Evolutionary conservation across 1,140 invertebrate genomes (phyloP).

Genomic region (Achatina immaculata): DNA sequence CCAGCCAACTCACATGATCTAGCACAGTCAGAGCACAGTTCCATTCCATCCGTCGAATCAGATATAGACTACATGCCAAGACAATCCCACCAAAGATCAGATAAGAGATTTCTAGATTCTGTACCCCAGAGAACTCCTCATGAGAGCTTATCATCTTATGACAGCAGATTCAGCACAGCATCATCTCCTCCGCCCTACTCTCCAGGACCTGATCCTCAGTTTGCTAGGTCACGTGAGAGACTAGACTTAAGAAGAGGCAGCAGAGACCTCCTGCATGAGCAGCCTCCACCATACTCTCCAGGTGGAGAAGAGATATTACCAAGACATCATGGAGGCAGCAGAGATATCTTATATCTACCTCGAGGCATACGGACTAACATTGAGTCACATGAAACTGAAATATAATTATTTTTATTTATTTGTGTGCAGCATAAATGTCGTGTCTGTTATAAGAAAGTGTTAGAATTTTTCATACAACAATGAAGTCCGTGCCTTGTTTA

Average conservation of each 20-base stretch:
- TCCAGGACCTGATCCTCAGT: background rate
- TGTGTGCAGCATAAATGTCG: too few species aligned
- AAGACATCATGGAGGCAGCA: background rate
- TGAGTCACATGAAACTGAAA: constrained; percentile 25
- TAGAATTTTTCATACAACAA: too few species aligned
- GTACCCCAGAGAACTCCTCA: background rate
- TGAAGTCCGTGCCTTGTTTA: too few species aligned
- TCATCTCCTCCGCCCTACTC: constrained; percentile 2
- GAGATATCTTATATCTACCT: constrained; percentile 20
- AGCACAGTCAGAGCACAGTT: background rate
- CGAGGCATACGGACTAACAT: background rate
- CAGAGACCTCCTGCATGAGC: background rate
- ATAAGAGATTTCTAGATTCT: background rate
- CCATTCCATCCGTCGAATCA: background rate
- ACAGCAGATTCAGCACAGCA: background rate
- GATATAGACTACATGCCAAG: constrained; percentile 32
- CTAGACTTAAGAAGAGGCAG: background rate
- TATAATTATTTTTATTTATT: too few species aligned
- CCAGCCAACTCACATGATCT: background rate
- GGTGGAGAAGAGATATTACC: constrained; percentile 16
- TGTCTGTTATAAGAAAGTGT: too few species aligned
- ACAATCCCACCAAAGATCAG: background rate
- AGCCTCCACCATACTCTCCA: constrained; percentile 28
- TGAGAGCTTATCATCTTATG: background rate
- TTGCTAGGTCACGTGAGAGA: background rate